These are phyloP conservation scores for Trematomus loennbergii DNA, from an alignment of 2,113 vertebrate species.

Conservation along the genomic window DNA sequence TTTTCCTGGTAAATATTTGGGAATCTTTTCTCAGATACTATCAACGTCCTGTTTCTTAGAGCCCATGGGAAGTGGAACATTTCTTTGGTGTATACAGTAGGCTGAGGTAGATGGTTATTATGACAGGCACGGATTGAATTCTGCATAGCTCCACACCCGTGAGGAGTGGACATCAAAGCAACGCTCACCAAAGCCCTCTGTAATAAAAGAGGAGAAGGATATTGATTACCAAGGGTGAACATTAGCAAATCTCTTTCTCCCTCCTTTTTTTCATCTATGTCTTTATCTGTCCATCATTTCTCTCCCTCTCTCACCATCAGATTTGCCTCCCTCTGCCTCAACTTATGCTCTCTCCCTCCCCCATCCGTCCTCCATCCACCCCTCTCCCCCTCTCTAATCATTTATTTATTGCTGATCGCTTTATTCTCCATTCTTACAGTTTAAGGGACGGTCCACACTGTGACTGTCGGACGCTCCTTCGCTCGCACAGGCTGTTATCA, in stretches of 20 bases:
- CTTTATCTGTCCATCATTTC: constrained; percentile 70
- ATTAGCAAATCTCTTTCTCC: constrained; percentile 78
- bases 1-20: constrained; percentile 10
- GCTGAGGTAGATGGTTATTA: constrained; percentile 66
- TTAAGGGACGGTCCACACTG: constrained; percentile 58
- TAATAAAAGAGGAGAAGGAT: constrained; percentile 77
- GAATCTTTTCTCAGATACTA: neutral
- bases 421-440: constrained; percentile 69
- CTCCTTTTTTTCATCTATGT: constrained; percentile 50
- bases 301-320: constrained; percentile 35
- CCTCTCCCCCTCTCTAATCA: constrained; percentile 61
- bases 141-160: constrained; percentile 52
- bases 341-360: constrained; percentile 54
- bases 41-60: constrained; percentile 38
- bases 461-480: constrained; percentile 24
- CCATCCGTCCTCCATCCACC: constrained; percentile 45
- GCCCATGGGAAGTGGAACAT: constrained; percentile 42
- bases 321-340: constrained; percentile 60
- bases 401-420: constrained; percentile 81
- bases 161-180: constrained; percentile 77
- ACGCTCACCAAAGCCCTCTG: constrained; percentile 66
- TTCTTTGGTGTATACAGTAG: constrained; percentile 44
- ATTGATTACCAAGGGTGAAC: constrained; percentile 78
- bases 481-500: constrained; percentile 46
- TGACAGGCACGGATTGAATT: constrained; percentile 69